A percentile compares a stretch with the other conserved stretches of the same genome.
These are phyloP conservation scores for Leptocoma aspasia DNA, from an alignment of 2,113 vertebrate species.

Conservation along the genomic window DNA sequence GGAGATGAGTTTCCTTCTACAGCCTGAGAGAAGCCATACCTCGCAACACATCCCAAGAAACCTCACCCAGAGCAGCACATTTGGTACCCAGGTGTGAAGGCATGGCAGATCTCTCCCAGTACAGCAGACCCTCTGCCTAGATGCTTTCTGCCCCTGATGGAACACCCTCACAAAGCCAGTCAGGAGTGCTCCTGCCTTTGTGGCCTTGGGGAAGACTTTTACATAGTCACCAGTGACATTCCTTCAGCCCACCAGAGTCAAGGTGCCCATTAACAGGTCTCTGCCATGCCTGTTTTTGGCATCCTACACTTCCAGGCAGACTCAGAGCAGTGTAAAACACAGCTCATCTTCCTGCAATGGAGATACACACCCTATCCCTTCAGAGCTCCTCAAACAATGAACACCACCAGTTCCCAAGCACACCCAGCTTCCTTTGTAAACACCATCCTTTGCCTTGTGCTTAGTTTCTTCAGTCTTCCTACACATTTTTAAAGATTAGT, in stretches of 20 bases:
- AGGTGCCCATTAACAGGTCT: background rate
- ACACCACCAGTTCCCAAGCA: background rate
- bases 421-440: background rate
- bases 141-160: background rate
- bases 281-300: background rate
- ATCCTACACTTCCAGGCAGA: background rate
- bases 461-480: background rate
- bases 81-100: background rate
- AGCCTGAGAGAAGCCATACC: background rate
- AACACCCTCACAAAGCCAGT: background rate
- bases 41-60: background rate
- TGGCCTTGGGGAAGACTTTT: background rate
- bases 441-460: background rate
- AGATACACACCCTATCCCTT: background rate
- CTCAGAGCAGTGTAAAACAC: background rate
- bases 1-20: background rate
- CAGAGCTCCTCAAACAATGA: background rate
- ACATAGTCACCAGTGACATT: rapidly evolving
- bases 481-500: background rate
- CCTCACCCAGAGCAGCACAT: background rate
- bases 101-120: background rate
- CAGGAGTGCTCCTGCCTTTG: background rate
- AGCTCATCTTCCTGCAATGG: background rate
- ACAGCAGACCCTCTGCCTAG: background rate
- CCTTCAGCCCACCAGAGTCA: background rate